phyloP scores from a whole-genome alignment of 2,113 vertebrate genomes.

The Triplophysa tibetana region DNA sequence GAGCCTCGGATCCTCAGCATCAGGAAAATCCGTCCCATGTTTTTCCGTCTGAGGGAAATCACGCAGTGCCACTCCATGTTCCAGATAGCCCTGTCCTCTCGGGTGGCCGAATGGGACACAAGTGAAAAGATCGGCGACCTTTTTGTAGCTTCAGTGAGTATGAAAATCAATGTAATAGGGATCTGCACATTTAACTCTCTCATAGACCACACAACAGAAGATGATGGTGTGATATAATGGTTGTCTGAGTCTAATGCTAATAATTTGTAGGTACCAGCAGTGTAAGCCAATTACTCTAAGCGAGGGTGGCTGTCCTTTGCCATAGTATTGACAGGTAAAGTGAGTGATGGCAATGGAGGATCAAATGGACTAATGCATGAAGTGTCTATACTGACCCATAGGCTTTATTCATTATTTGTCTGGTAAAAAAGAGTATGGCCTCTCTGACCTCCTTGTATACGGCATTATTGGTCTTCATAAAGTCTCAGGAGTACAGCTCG shows the following conservation, averaged over 20 bases:
- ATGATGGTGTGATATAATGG: background rate
- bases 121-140: conserved; percentile 91
- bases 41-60: conserved; percentile 86
- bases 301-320: conserved; percentile 28
- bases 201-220: background rate
- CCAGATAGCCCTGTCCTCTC: conserved; percentile 89
- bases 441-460: conserved; percentile 14
- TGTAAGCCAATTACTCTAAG: conserved; percentile 33
- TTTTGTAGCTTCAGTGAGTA: conserved; percentile 90
- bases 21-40: conserved; percentile 87
- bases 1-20: conserved; percentile 87
- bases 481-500: conserved; percentile 24
- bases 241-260: background rate
- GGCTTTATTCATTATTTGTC: conserved; percentile 63
- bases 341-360: conserved; percentile 27
- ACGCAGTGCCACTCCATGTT: conserved; percentile 97
- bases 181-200: background rate
- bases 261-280: conserved; percentile 7
- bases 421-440: conserved; percentile 48
- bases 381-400: conserved; percentile 57
- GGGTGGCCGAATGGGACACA: conserved; percentile 89
- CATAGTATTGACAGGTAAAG: conserved; percentile 13
- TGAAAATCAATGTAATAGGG: conserved; percentile 3
- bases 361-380: conserved; percentile 50
- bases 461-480: conserved; percentile 10